phyloP scores from a whole-genome alignment of 2,113 vertebrate species.

The Siniperca knerii region DNA sequence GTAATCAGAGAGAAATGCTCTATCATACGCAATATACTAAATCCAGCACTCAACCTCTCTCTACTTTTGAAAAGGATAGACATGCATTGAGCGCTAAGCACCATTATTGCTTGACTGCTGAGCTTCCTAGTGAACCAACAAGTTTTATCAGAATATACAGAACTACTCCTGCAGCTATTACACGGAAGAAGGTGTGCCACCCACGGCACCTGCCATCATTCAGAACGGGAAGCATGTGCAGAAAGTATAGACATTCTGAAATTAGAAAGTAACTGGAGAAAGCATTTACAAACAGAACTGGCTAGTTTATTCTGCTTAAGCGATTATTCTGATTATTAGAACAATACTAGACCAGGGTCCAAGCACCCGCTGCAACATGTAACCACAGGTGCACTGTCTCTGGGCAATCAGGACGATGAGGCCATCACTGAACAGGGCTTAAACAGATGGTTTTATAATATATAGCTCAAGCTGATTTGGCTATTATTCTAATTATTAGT shows the following conservation, averaged over 20 bases:
- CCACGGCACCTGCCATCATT: not conserved
- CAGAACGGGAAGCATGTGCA: not conserved
- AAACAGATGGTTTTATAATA: not conserved
- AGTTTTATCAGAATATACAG: conserved; percentile 23
- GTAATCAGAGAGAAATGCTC: not conserved
- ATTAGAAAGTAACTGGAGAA: not conserved
- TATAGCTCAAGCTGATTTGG: not conserved
- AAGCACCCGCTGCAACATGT: not conserved
- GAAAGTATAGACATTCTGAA: not conserved
- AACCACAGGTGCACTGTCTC: not conserved
- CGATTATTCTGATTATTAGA: not conserved
- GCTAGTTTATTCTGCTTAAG: not conserved
- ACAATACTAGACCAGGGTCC: not conserved
- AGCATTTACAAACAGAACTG: not conserved
- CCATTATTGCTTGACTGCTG: not conserved
- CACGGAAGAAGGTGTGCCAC: conserved; percentile 15
- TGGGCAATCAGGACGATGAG: not conserved
- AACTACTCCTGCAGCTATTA: conserved; percentile 15
- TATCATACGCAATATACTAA: not conserved
- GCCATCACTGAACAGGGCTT: not conserved
- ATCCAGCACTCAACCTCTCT: not conserved
- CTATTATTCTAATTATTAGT: not conserved
- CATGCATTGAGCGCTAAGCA: not conserved
- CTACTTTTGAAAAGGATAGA: conserved; percentile 3
- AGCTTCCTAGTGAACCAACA: conserved; percentile 23